Base-by-base conservation (phyloP, 92 coral and sea anemone genomes). In the Zoanthus gigantus region DNA sequence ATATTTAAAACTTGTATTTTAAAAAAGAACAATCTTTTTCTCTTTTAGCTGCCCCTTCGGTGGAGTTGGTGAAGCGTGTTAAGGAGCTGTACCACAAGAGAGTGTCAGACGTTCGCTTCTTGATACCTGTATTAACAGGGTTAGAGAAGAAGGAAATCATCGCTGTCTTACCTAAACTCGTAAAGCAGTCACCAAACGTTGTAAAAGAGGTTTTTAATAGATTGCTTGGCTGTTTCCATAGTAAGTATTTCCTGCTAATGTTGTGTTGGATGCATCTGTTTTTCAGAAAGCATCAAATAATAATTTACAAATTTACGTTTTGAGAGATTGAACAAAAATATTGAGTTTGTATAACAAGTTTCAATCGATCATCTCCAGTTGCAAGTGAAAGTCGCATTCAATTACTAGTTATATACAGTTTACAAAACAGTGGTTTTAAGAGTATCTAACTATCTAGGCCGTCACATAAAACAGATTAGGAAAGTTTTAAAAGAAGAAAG, bases 51-150 rank as follows among this genome's bases (percentile, higher is more conserved):
- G 94, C 98, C 18, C 99, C 99, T 28, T 95, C 99, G 23, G 90
- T 92, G 5, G 98, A 94, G 76, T 92, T 97, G 72, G 99, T 97
- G 63, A 95, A 92, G 83, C 92, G 94, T 9, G 99, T 97, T 28
- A 97, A 97, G 87, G 99, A 97, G 80, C 87, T 97, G 53, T 97
- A 97, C 65, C 95, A 97, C 94, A 97, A 95, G 93, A 98, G 99
- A 58, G 99, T 95, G 18, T 94, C 99, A 9, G 99, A 97, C 34
- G 99, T 97, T n/a, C 94, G 99, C 58, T 95, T 97, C 90, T 90
- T 97, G 30, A 97, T 97, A 50, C 99, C 99, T 13, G 99, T 97
- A 29, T 79, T 97, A 47, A 95, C 99, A 56, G 99, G 99, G 23
- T 91, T 97, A 73, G 98, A 94, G 82, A 97, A 97, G 66, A 96